phyloP scores from a whole-genome alignment of 2,113 vertebrate species.

The Clarias batrachus region DNA sequence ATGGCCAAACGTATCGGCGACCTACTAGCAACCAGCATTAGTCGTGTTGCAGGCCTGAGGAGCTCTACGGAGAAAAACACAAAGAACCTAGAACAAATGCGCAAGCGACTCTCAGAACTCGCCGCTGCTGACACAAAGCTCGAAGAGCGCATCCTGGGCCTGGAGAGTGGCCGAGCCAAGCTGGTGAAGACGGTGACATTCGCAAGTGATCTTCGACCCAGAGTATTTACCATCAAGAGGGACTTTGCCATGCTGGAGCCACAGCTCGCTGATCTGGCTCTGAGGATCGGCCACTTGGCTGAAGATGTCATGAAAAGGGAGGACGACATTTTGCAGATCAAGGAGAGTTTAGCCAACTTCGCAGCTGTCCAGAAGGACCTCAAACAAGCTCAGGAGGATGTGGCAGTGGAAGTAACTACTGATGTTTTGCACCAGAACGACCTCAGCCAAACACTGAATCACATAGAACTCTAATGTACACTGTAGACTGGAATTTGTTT shows the following conservation, averaged over 20 bases:
- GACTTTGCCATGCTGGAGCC: slow-evolving; percentile 82
- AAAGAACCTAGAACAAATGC: slow-evolving; percentile 72
- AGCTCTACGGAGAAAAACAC: slow-evolving; percentile 75
- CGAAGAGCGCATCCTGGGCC: slow-evolving; percentile 71
- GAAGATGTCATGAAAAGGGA: slow-evolving; percentile 76
- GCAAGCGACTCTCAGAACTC: slow-evolving; percentile 74
- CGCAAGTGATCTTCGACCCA: slow-evolving; percentile 89
- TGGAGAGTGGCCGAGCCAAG: slow-evolving; percentile 85
- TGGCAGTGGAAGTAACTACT: background rate
- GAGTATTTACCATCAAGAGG: slow-evolving; percentile 79
- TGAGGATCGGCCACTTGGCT: slow-evolving; percentile 84
- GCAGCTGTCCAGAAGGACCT: slow-evolving; percentile 68
- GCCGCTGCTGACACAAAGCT: slow-evolving; percentile 66
- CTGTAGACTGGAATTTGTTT: background rate
- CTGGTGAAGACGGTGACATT: slow-evolving; percentile 82
- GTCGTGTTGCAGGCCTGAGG: slow-evolving; percentile 78
- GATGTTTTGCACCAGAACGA: background rate
- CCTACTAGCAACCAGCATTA: slow-evolving; percentile 83
- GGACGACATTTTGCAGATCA: slow-evolving; percentile 78
- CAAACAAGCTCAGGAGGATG: slow-evolving; percentile 47
- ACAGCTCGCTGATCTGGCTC: slow-evolving; percentile 80
- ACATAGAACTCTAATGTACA: slow-evolving; percentile 22
- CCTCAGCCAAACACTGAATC: background rate
- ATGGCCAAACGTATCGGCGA: slow-evolving; percentile 82
- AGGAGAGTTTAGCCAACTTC: slow-evolving; percentile 79